phyloP scores from a whole-genome alignment of 1,140 invertebrate genomes.

The Cephus cinctus region DNA sequence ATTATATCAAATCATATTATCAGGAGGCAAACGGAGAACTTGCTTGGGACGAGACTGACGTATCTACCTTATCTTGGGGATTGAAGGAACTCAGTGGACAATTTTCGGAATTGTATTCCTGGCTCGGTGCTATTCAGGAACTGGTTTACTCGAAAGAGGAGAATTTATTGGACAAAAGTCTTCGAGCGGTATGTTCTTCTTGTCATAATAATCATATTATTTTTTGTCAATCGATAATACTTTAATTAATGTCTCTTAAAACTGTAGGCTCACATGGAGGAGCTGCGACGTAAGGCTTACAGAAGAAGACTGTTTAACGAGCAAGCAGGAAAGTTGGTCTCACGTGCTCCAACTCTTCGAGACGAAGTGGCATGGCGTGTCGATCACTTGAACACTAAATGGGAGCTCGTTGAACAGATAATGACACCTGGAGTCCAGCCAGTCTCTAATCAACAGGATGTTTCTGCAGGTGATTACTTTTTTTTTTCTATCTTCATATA shows the following conservation, averaged over 20 bases:
- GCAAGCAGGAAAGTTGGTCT: constrained; percentile 71
- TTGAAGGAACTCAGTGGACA: constrained; percentile 76
- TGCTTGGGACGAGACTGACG: constrained; percentile 62
- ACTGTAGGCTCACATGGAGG: constrained; percentile 70
- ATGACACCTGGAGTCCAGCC: constrained; percentile 53
- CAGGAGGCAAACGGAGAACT: constrained; percentile 80
- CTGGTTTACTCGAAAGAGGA: constrained; percentile 73
- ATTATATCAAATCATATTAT: not conserved
- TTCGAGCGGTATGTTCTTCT: constrained; percentile 62
- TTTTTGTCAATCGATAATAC: not conserved
- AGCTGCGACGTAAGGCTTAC: constrained; percentile 68
- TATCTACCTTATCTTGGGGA: constrained; percentile 63
- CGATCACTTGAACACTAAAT: constrained; percentile 73
- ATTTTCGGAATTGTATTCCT: constrained; percentile 78
- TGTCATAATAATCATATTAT: not conserved
- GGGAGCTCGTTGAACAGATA: constrained; percentile 68
- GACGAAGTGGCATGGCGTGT: constrained; percentile 76
- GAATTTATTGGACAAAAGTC: constrained; percentile 66
- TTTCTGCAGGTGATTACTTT: constrained; percentile 48
- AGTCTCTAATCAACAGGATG: constrained; percentile 49
- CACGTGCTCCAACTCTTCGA: constrained; percentile 68
- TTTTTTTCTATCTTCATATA: not conserved
- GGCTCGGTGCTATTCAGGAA: constrained; percentile 76
- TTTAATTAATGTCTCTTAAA: not conserved
- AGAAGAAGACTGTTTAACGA: constrained; percentile 75